phyloP scores from a whole-genome alignment of 2,113 vertebrate species.

The Lipophrys pholis region DNA sequence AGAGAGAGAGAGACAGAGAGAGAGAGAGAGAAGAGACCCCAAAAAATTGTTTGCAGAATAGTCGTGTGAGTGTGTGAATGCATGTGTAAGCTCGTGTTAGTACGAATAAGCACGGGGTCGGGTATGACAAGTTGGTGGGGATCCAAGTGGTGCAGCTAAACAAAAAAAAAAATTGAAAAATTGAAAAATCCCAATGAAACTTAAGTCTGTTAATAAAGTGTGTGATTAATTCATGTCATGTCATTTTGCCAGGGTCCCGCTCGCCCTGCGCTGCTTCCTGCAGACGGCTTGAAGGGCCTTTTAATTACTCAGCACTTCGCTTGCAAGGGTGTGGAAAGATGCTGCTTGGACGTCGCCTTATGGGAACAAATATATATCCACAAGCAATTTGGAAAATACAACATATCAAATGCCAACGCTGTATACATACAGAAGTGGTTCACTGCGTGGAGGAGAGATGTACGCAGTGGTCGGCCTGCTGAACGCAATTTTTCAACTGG shows the following conservation, averaged over 20 bases:
- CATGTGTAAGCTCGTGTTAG: neutral
- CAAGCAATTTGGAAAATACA: constrained; percentile 41
- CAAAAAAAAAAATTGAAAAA: no score
- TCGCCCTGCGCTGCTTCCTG: constrained; percentile 11
- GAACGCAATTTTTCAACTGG: constrained; percentile 33
- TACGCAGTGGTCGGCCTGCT: neutral
- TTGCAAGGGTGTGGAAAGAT: constrained; percentile 8
- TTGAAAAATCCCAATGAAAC: no score
- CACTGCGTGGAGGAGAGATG: constrained; percentile 9
- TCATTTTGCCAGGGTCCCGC: constrained; percentile 51
- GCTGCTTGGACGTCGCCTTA: constrained; percentile 32
- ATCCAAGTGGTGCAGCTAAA: constrained; percentile 44
- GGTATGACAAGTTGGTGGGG: constrained; percentile 33
- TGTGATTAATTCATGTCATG: constrained; percentile 65
- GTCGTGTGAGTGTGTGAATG: constrained; percentile 11
- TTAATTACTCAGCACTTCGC: constrained; percentile 64
- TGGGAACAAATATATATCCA: constrained; percentile 6
- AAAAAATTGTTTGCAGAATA: no score
- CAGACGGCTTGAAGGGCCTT: constrained; percentile 45
- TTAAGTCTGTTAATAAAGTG: constrained; percentile 64
- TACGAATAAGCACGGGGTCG: neutral
- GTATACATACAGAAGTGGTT: constrained; percentile 6
- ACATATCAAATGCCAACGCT: constrained; percentile 30
- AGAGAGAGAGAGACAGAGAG: constrained; percentile 1
- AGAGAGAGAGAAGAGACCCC: neutral